Percentiles rank a stretch among this genome's conserved stretches.
These are phyloP conservation scores for Phaonia tiefii DNA, from an alignment of 2,888 invertebrate species.

Conservation along the genomic window DNA sequence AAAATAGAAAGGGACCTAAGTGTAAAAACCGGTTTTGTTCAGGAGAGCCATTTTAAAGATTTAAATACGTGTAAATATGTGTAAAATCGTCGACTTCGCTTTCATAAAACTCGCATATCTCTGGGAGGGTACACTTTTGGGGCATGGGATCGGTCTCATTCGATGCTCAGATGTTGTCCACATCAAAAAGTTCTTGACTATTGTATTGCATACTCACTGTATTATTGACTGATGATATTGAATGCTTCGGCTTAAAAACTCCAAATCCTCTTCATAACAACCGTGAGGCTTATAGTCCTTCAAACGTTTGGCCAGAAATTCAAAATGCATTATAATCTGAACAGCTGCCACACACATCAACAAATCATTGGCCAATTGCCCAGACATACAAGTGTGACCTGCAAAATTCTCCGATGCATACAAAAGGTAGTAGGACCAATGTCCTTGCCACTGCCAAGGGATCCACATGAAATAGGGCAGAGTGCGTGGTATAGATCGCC, in stretches of 20 bases:
- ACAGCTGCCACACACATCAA: slow-evolving; percentile 74
- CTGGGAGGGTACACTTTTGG: no score
- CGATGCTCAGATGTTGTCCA: no score
- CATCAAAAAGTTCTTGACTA: no score
- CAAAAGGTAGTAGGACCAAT: slow-evolving; percentile 71
- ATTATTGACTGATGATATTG: slow-evolving; percentile 72
- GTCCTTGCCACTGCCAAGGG: slow-evolving; percentile 74
- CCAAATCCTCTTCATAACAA: slow-evolving; percentile 55
- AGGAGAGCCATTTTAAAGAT: no score
- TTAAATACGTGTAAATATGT: no score
- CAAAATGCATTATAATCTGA: slow-evolving; percentile 78
- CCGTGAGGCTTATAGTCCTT: slow-evolving; percentile 64
- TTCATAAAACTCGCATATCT: no score
- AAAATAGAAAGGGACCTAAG: no score
- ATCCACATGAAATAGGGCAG: slow-evolving; percentile 74
- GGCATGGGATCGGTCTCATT: no score
- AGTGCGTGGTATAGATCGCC: slow-evolving; percentile 66
- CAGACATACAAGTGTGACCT: slow-evolving; percentile 73
- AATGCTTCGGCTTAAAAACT: slow-evolving; percentile 68
- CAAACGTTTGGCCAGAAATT: slow-evolving; percentile 69
- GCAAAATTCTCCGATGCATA: slow-evolving; percentile 72
- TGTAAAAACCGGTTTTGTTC: no score
- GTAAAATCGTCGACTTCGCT: no score
- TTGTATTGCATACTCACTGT: slow-evolving; percentile 64
- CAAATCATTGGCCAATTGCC: slow-evolving; percentile 75